These are phyloP conservation scores for Arizona elegans DNA, from an alignment of 2,113 vertebrate species.

Conservation along the genomic window DNA sequence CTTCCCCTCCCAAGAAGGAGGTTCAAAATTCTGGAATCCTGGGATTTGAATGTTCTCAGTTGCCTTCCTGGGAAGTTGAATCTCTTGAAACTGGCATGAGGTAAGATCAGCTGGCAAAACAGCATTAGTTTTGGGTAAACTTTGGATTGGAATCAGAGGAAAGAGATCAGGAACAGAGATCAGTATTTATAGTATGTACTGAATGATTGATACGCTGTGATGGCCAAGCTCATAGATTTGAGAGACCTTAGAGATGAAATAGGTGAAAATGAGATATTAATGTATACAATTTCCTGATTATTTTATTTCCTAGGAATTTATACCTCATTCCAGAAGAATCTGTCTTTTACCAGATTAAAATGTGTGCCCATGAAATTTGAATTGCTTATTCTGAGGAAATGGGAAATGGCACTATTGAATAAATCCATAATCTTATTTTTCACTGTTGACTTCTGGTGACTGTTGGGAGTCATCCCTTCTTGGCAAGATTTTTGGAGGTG, in stretches of 20 bases:
- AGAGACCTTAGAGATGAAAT: no score
- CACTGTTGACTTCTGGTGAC: neutral
- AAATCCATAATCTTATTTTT: neutral
- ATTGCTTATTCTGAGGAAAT: neutral
- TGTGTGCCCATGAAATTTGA: neutral
- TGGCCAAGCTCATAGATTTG: neutral
- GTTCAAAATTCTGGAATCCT: slow-evolving; percentile 5
- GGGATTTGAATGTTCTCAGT: slow-evolving; percentile 5
- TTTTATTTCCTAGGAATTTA: neutral
- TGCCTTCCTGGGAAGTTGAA: neutral
- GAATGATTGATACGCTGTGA: neutral
- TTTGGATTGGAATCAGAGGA: neutral
- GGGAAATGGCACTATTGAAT: neutral
- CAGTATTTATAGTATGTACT: no score
- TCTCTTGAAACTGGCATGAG: neutral
- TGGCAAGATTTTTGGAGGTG: neutral
- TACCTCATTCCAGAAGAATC: neutral
- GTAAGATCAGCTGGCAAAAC: neutral
- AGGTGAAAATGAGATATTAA: neutral
- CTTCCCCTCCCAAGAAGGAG: neutral
- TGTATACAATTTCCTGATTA: neutral
- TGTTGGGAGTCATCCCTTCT: neutral
- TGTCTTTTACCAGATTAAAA: neutral
- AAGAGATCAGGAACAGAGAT: neutral
- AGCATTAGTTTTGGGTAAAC: neutral